Percentiles rank a stretch among this genome's conserved stretches.
Conservation (phyloP, 2,113 vertebrate genomes). For the Anseranas semipalmata region DNA sequence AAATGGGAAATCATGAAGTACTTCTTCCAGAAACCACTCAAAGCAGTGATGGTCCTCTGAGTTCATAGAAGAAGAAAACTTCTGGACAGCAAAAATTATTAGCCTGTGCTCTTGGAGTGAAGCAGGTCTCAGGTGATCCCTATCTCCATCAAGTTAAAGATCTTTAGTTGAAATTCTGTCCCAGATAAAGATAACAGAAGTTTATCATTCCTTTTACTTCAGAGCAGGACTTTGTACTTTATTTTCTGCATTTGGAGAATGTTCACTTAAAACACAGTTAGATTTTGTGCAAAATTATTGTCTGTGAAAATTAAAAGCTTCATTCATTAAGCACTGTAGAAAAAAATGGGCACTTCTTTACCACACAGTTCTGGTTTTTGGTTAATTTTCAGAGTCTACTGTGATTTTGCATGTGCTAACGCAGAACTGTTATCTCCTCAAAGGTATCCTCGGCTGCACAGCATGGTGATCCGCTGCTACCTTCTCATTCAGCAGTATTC, state of each 20-base stretch:
- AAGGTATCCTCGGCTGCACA: constrained; percentile 95
- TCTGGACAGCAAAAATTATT: neutral
- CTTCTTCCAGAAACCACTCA: neutral
- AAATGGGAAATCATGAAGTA: neutral
- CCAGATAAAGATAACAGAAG: neutral
- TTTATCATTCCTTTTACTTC: neutral
- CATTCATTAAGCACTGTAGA: neutral
- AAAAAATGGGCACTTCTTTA: neutral
- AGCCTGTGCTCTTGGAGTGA: neutral
- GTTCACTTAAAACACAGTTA: neutral
- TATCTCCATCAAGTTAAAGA: neutral
- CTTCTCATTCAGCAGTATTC: constrained; percentile 98
- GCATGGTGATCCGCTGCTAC: constrained; percentile 98
- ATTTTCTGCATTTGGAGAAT: neutral
- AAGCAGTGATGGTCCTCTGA: fast-evolving
- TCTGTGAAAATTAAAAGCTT: neutral
- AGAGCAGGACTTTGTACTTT: neutral
- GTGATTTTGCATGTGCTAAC: neutral
- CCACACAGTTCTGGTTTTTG: fast-evolving
- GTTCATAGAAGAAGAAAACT: neutral
- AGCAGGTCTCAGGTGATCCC: fast-evolving
- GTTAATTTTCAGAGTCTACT: neutral
- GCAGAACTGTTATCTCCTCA: neutral
- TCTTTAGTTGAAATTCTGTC: neutral
- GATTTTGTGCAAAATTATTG: neutral